phyloP scores from a whole-genome alignment of 2,113 vertebrate species.

The Etheostoma spectabile region DNA sequence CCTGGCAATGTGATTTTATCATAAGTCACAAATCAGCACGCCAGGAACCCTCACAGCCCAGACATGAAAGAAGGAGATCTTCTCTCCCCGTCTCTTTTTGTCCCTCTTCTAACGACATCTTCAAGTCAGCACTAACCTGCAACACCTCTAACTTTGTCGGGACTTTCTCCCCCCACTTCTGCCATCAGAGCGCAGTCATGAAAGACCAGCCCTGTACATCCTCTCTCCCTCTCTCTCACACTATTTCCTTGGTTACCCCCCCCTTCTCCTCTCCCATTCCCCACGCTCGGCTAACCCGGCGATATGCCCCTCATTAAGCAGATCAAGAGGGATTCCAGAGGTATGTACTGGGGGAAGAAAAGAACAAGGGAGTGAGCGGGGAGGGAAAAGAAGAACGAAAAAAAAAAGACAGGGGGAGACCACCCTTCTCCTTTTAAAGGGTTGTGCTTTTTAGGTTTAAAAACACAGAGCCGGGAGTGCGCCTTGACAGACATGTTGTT shows the following conservation, averaged over 20 bases:
- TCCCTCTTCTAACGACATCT: constrained; percentile 4
- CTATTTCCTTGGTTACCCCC: constrained; percentile 61
- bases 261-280: constrained; percentile 71
- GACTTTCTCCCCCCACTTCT: constrained; percentile 28
- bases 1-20: constrained; percentile 99
- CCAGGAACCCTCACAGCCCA: constrained; percentile 99
- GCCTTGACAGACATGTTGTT: constrained; percentile 73
- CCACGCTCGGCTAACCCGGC: constrained; percentile 79
- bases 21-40: constrained; percentile 99
- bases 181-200: constrained; percentile 27
- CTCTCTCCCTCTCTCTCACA: constrained; percentile 25
- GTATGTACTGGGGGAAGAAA: constrained; percentile 76
- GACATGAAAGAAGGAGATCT: constrained; percentile 83
- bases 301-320: constrained; percentile 86
- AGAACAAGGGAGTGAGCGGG: constrained; percentile 59
- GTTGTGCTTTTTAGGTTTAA: constrained; percentile 68
- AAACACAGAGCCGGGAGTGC: constrained; percentile 48
- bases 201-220: constrained; percentile 59
- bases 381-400: not conserved
- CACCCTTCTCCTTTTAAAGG: constrained; percentile 69
- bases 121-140: constrained; percentile 16
- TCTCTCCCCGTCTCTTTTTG: constrained; percentile 2
- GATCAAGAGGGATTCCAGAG: constrained; percentile 83
- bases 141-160: constrained; percentile 24
- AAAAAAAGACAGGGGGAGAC: constrained; percentile 20